These are phyloP conservation scores for Siniperca knerii DNA, from an alignment of 2,113 vertebrate species.

Conservation along the genomic window DNA sequence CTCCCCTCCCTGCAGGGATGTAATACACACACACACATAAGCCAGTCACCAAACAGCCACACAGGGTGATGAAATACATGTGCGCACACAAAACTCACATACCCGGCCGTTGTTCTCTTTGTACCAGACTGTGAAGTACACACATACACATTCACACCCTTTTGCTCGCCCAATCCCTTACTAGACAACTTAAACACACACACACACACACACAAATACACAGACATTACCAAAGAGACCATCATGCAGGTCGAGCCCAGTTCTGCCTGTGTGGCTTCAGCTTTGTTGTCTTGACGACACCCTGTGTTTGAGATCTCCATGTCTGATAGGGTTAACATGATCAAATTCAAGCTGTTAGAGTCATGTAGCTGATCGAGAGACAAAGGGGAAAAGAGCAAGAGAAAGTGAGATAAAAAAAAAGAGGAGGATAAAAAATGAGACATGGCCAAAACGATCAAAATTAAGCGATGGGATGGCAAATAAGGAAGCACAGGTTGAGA, in stretches of 20 bases:
- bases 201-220: slow-evolving; percentile 58
- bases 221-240: slow-evolving; percentile 57
- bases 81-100: slow-evolving; percentile 48
- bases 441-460: background rate
- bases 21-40: slow-evolving; percentile 75
- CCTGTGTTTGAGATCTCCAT: slow-evolving; percentile 71
- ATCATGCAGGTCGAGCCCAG: slow-evolving; percentile 60
- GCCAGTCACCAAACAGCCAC: slow-evolving; percentile 68
- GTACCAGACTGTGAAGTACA: slow-evolving; percentile 33
- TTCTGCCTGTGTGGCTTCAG: slow-evolving; percentile 74
- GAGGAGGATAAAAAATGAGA: background rate
- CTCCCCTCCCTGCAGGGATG: slow-evolving; percentile 86
- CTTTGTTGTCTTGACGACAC: slow-evolving; percentile 72
- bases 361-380: slow-evolving; percentile 21
- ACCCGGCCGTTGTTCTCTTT: slow-evolving; percentile 55
- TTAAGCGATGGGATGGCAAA: background rate
- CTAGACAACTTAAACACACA: slow-evolving; percentile 16
- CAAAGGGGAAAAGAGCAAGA: background rate
- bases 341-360: slow-evolving; percentile 67
- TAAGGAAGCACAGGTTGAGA: slow-evolving; percentile 14
- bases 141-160: slow-evolving; percentile 62
- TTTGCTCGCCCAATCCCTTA: slow-evolving; percentile 19
- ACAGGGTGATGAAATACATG: slow-evolving; percentile 74
- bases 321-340: slow-evolving; percentile 73
- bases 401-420: background rate